Evolutionary conservation across 2,797 vertebrate genomes (phyloP).

Genomic region (Tamandua tetradactyla): DNA sequence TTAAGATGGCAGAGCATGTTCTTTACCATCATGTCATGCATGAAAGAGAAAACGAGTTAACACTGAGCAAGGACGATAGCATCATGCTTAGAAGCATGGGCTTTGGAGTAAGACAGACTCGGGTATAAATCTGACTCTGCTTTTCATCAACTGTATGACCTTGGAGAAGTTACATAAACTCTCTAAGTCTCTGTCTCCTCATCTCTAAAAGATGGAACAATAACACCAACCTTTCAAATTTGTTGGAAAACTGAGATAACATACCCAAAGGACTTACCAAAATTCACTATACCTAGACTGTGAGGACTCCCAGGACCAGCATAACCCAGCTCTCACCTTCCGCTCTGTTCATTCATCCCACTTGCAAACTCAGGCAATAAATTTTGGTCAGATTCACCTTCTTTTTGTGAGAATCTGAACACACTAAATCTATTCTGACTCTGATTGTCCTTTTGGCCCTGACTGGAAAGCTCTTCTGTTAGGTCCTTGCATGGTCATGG

Average conservation of each 20-base stretch:
- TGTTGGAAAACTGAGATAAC: neutral
- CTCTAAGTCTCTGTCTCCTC: neutral
- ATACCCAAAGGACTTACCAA: neutral
- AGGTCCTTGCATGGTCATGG: neutral
- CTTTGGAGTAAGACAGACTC: neutral
- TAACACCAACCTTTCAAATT: neutral
- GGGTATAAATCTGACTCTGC: neutral
- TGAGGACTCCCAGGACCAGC: neutral
- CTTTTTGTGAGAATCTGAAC: neutral
- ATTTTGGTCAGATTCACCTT: neutral
- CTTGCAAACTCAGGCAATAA: neutral
- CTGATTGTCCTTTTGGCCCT: neutral
- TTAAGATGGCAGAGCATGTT: neutral
- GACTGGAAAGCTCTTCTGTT: neutral
- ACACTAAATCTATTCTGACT: neutral
- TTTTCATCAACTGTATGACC: neutral
- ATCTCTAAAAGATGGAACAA: neutral
- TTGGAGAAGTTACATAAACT: neutral
- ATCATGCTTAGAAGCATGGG: neutral
- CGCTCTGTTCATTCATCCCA: neutral
- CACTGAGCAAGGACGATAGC: neutral
- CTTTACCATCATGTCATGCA: neutral
- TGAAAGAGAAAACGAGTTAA: neutral
- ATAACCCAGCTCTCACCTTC: fast-evolving
- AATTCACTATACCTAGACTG: neutral